Evolutionary conservation across 2,888 invertebrate species (phyloP).

Genomic region (Aphodius sticticus): DNA sequence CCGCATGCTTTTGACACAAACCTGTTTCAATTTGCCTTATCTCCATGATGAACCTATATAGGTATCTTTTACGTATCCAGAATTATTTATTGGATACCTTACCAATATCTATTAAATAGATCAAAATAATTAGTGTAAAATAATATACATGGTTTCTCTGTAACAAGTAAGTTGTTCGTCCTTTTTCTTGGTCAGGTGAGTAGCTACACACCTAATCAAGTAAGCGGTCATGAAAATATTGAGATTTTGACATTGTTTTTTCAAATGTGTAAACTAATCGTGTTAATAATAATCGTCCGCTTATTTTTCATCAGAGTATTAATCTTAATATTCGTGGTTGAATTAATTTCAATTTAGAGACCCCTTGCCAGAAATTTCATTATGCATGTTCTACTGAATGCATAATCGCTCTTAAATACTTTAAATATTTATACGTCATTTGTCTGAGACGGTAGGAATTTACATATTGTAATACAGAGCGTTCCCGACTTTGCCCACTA

Average conservation of each 20-base stretch:
- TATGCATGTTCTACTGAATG: background rate
- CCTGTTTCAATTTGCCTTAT: background rate
- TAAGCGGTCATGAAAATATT: too few relatives aligned
- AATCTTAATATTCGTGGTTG: background rate
- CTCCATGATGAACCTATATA: background rate
- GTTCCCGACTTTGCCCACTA: background rate
- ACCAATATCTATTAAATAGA: too few relatives aligned
- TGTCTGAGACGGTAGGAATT: background rate
- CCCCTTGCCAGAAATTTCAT: background rate
- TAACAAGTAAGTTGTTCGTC: too few relatives aligned
- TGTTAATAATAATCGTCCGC: background rate
- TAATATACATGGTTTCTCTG: too few relatives aligned
- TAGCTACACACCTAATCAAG: too few relatives aligned
- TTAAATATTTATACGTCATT: constrained; percentile 4
- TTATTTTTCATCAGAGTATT: background rate
- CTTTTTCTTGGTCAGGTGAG: too few relatives aligned
- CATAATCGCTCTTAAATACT: background rate
- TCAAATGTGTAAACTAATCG: background rate
- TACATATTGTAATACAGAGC: background rate
- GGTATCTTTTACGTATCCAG: too few relatives aligned
- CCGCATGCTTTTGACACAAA: background rate
- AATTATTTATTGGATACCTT: too few relatives aligned
- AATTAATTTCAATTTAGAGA: background rate
- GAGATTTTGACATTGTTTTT: too few relatives aligned
- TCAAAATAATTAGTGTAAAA: too few relatives aligned